Evolutionary conservation across 2,113 vertebrate species (phyloP).

Genomic region (Megaceryle torquata): DNA sequence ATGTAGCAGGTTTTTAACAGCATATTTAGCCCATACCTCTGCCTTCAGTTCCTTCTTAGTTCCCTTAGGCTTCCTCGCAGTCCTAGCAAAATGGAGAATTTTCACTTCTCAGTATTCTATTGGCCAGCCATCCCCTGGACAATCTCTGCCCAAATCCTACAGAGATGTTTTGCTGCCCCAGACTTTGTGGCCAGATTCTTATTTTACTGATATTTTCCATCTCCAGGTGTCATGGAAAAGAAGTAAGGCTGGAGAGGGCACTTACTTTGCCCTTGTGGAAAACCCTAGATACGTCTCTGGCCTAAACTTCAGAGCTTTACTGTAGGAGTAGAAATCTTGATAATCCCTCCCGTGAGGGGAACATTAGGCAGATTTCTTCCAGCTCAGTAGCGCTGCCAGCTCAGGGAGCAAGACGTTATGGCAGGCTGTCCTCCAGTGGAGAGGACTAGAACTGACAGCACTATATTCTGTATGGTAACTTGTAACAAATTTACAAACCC

Average conservation of each 20-base stretch:
- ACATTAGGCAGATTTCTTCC: not conserved
- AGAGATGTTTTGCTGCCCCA: not conserved
- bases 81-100: not conserved
- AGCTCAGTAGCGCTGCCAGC: not conserved
- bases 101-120: not conserved
- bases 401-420: not conserved
- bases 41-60: not conserved
- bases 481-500: not conserved
- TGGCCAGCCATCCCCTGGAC: not conserved
- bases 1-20: accelerated
- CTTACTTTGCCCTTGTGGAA: not conserved
- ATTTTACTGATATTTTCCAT: conserved; percentile 7
- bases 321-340: not conserved
- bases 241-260: not conserved
- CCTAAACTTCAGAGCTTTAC: not conserved
- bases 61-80: not conserved
- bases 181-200: not conserved
- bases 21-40: not conserved
- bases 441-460: not conserved
- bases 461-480: not conserved
- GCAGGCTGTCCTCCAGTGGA: conserved; percentile 41
- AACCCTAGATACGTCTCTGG: not conserved
- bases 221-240: not conserved
- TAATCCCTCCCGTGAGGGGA: not conserved
- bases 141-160: not conserved